These are phyloP conservation scores for Tethya wilhelma DNA, from an alignment of 37 sponge, comb jelly and placozoan species.

Conservation along the genomic window DNA sequence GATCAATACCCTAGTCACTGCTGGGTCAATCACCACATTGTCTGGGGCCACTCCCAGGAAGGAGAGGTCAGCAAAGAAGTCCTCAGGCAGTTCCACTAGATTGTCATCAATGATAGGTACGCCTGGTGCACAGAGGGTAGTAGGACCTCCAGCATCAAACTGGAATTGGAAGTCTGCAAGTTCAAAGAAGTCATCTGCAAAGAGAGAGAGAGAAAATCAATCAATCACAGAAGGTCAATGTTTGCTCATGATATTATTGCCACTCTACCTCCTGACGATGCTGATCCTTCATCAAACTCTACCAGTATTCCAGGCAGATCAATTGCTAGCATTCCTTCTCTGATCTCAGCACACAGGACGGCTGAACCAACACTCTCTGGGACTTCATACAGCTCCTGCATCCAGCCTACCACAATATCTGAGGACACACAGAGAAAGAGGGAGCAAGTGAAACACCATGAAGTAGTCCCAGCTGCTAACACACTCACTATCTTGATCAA, in stretches of 20 bases:
- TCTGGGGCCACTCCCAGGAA: not conserved
- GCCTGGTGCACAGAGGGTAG: too few relatives aligned
- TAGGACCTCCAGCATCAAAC: too few relatives aligned
- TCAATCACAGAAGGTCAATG: too few relatives aligned
- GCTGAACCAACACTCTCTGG: not conserved
- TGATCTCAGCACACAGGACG: not conserved
- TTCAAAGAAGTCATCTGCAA: too few relatives aligned
- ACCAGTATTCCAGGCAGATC: not conserved
- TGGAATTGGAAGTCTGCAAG: too few relatives aligned
- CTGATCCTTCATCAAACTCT: not conserved
- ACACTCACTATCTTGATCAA: not conserved
- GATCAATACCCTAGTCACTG: not conserved
- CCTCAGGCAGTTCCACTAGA: not conserved
- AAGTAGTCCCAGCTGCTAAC: too few relatives aligned
- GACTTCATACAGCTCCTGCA: not conserved
- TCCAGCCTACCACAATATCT: too few relatives aligned
- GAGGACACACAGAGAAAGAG: too few relatives aligned
- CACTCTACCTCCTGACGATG: not conserved
- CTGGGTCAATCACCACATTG: not conserved
- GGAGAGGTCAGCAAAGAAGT: not conserved
- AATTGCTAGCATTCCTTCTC: too few relatives aligned
- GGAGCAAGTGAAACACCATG: too few relatives aligned
- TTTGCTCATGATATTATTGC: too few relatives aligned
- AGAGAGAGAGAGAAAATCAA: too few relatives aligned
- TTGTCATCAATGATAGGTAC: constrained; percentile 3